These are phyloP conservation scores for Meloidogyne hapla DNA, from an alignment of 1,140 invertebrate species.

Conservation along the genomic window DNA sequence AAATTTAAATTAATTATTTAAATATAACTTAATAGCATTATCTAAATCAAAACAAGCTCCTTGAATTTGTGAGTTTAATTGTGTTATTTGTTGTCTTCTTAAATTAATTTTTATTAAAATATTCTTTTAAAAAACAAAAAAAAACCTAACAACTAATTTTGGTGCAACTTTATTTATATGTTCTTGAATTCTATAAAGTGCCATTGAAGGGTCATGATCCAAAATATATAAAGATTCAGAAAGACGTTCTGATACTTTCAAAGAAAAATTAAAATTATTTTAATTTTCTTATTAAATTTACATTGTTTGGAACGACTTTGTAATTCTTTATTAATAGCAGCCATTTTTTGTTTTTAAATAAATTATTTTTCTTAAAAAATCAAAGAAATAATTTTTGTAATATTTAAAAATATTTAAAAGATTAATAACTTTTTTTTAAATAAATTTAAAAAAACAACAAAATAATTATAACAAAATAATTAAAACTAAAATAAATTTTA, in stretches of 20 bases:
- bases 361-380: not conserved
- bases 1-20: constrained; percentile 3
- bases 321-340: constrained; percentile 24
- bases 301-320: constrained; percentile 44
- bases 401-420: not conserved
- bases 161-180: constrained; percentile 67
- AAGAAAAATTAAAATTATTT: constrained; percentile 28
- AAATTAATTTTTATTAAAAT: not conserved
- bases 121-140: not conserved
- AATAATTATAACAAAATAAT: not conserved
- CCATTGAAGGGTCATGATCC: constrained; percentile 67
- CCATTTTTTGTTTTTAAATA: not conserved
- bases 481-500: not conserved
- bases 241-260: constrained; percentile 65
- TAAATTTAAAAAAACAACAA: not conserved
- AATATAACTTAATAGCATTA: constrained; percentile 49
- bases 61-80: constrained; percentile 46
- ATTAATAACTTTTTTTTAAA: not conserved
- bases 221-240: constrained; percentile 67
- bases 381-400: not conserved
- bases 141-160: constrained; percentile 57
- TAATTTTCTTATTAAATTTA: constrained; percentile 24
- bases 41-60: constrained; percentile 55
- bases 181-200: constrained; percentile 67
- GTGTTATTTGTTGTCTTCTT: constrained; percentile 37